phyloP scores from a whole-genome alignment of 2,888 invertebrate genomes.

The Anodontia alba region DNA sequence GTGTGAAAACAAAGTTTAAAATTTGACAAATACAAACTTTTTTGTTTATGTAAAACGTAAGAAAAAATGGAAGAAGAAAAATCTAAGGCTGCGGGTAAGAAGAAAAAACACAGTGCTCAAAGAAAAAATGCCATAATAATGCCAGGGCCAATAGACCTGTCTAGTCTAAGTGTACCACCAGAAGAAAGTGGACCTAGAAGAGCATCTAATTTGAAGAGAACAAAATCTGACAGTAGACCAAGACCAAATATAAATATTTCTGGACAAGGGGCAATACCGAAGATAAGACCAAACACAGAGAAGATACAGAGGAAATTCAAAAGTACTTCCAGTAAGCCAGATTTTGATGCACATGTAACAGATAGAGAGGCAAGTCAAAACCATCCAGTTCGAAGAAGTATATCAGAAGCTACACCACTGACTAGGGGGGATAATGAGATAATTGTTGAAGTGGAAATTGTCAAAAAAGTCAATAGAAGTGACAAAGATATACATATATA shows the following conservation, averaged over 20 bases:
- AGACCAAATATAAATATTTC: too few relatives aligned
- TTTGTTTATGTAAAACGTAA: too few relatives aligned
- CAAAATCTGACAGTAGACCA: neutral
- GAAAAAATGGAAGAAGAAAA: too few relatives aligned
- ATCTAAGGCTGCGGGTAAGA: too few relatives aligned
- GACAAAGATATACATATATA: neutral
- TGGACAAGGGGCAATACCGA: neutral
- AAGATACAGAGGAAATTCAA: neutral
- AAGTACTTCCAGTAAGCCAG: neutral
- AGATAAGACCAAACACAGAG: neutral
- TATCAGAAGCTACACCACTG: too few relatives aligned
- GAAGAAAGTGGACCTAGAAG: too few relatives aligned
- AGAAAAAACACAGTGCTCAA: too few relatives aligned
- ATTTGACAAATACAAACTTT: too few relatives aligned
- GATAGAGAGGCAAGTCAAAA: too few relatives aligned
- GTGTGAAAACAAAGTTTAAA: too few relatives aligned
- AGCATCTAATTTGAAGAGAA: neutral
- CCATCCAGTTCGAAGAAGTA: neutral
- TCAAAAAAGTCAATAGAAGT: neutral
- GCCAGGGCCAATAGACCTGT: neutral
- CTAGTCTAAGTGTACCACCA: neutral
- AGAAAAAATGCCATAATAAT: neutral
- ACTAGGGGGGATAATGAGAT: too few relatives aligned
- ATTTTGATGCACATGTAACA: neutral
- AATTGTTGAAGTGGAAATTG: neutral